Conservation (phyloP, 1,140 invertebrate genomes). For the Pseudomyrmex dendroicus region DNA sequence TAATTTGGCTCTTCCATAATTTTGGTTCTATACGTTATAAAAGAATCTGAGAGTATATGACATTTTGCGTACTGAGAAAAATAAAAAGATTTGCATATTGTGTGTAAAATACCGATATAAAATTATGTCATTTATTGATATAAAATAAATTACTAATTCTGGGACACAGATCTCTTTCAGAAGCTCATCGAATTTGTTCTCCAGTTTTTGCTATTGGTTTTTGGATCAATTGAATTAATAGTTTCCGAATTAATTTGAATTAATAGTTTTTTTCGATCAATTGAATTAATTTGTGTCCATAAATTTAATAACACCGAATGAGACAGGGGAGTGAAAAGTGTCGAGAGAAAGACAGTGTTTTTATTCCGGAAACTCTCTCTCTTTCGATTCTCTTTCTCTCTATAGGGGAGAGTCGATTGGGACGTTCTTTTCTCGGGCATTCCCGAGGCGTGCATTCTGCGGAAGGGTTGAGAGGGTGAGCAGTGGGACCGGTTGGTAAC, state of each 20-base stretch:
- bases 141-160: no score
- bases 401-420: conserved; percentile 13
- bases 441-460: conserved; percentile 40
- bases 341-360: neutral
- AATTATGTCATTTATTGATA: no score
- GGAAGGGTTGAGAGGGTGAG: conserved; percentile 45
- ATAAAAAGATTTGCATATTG: neutral
- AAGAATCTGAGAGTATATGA: neutral
- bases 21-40: neutral
- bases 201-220: no score
- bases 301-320: conserved; percentile 1
- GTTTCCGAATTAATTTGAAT: neutral
- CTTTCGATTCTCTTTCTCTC: no score
- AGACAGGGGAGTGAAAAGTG: neutral
- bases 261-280: neutral
- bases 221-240: no score
- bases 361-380: neutral
- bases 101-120: no score
- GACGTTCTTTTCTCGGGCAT: conserved; percentile 42
- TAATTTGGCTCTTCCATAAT: conserved; percentile 17
- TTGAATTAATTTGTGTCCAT: conserved; percentile 12
- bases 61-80: neutral
- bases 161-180: no score
- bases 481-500: conserved; percentile 25
- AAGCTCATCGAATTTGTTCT: no score